Conservation (phyloP, 2,888 invertebrate species). For the Phasia obesa region DNA sequence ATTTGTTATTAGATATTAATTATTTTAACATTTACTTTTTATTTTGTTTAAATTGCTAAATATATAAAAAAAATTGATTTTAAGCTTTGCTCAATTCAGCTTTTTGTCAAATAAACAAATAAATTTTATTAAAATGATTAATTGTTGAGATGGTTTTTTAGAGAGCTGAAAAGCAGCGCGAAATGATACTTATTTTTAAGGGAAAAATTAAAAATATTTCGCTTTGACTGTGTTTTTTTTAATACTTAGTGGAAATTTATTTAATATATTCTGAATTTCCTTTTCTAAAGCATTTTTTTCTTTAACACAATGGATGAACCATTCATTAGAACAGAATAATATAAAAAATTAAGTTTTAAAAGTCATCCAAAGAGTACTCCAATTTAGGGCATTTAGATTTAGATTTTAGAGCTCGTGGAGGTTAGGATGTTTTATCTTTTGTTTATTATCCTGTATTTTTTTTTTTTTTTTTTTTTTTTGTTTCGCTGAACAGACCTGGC, state of each 20-base stretch:
- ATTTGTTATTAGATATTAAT: conserved; percentile 50
- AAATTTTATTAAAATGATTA: not conserved
- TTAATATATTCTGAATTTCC: not conserved
- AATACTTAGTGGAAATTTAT: conserved; percentile 6
- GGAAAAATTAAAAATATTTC: conserved; percentile 21
- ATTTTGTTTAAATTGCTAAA: conserved; percentile 36
- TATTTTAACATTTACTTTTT: conserved; percentile 35
- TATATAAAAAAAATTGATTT: conserved; percentile 40
- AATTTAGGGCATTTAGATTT: no score
- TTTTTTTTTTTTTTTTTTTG: no score
- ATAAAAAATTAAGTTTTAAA: no score
- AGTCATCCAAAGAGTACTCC: no score
- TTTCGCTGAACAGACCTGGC: no score
- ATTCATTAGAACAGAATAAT: no score
- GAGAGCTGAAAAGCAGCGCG: conserved; percentile 23
- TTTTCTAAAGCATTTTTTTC: not conserved
- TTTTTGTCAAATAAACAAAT: conserved; percentile 18
- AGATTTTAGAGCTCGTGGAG: no score
- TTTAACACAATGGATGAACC: not conserved
- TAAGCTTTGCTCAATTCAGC: conserved; percentile 22
- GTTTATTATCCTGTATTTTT: no score
- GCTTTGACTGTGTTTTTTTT: conserved; percentile 8
- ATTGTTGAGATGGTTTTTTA: conserved; percentile 21
- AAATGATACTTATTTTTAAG: no score
- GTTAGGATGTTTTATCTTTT: no score